A percentile compares a stretch with the other conserved stretches of the same genome.
phyloP scores from a whole-genome alignment of 2,888 invertebrate genomes.

The Vanessa cardui region DNA sequence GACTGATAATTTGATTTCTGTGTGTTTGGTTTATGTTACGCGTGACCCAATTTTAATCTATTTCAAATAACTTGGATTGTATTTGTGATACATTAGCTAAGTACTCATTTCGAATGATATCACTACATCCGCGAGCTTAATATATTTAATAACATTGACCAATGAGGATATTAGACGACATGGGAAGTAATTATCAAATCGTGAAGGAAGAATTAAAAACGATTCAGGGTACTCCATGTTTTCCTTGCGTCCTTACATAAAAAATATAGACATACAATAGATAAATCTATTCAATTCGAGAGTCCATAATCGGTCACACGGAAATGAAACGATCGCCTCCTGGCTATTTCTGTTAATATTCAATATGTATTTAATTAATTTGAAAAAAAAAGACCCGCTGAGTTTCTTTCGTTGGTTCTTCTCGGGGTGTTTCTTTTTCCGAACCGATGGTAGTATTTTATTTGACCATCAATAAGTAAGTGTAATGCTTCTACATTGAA shows the following conservation, averaged over 20 bases:
- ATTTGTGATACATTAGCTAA: constrained; percentile 45
- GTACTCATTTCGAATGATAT: constrained; percentile 53
- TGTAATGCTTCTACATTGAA: too few relatives aligned
- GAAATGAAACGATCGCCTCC: too few relatives aligned
- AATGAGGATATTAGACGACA: constrained; percentile 72
- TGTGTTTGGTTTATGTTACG: constrained; percentile 50
- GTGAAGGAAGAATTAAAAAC: constrained; percentile 72
- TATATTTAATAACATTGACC: constrained; percentile 65
- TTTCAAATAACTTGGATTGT: constrained; percentile 53
- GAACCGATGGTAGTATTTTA: too few relatives aligned
- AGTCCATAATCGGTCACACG: constrained; percentile 52
- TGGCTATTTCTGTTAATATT: too few relatives aligned
- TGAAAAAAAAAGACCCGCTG: too few relatives aligned
- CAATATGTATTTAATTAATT: too few relatives aligned
- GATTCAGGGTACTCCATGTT: constrained; percentile 45
- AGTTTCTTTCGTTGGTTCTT: too few relatives aligned
- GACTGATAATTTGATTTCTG: constrained; percentile 49
- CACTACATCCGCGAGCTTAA: constrained; percentile 64
- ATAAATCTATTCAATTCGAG: constrained; percentile 25
- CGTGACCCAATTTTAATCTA: constrained; percentile 66
- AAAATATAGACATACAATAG: too few relatives aligned
- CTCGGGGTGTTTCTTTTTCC: too few relatives aligned
- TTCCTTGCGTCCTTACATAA: constrained; percentile 45
- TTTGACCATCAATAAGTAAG: too few relatives aligned
- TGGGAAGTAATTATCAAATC: constrained; percentile 79